Evolutionary conservation across 2,113 vertebrate species (phyloP), one percentile per base, ranked within the genome.

Genomic region (Urocolius indicus): DNA sequence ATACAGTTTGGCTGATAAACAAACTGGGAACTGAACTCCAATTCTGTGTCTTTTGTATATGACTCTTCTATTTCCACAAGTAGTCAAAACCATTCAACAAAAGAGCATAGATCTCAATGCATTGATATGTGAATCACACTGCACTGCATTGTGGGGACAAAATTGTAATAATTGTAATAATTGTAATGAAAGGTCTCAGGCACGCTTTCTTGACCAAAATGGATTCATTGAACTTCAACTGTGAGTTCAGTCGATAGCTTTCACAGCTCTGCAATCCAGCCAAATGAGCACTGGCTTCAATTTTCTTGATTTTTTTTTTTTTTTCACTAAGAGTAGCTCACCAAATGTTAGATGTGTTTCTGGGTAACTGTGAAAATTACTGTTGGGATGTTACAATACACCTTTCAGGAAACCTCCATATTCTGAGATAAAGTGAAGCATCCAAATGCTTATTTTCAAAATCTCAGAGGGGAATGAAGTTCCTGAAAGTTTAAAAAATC

Each of bases 341-440:
- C 5, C 18, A 89, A 71, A 62, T 63, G 32, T 59, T 68, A 55
- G 13, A 79, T 55, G 7, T 32, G 15, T 55, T 90, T 82, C 66
- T 32, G 6, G 7, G 14, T 61, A 78, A 41, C 36, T 54, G 21
- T 54, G 29, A n/a, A 89, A 84, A 16, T 59, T 71, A 48, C 36
- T 90, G 6, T n/a, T 71, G 43, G 48, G 11, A 29, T 90, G 34
- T 45, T 84, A 23, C 22, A 66, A 49, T 2, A 62, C 43, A 36
- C 0, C 0, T 77, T 62, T 91, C 46, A 66, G 14, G 29, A 9
- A 74, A 41, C 2, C 6, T 67, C 13, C 0, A 1, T 61, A 58
- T 34, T 89, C 48, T 75, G 43, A 85, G 16, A 72, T 20, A 75
- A 84, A 8, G 3, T 48, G 17, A 16, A 75, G 17, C 19, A 87